phyloP scores from a whole-genome alignment of 2,113 vertebrate genomes.

The Bos javanicus region DNA sequence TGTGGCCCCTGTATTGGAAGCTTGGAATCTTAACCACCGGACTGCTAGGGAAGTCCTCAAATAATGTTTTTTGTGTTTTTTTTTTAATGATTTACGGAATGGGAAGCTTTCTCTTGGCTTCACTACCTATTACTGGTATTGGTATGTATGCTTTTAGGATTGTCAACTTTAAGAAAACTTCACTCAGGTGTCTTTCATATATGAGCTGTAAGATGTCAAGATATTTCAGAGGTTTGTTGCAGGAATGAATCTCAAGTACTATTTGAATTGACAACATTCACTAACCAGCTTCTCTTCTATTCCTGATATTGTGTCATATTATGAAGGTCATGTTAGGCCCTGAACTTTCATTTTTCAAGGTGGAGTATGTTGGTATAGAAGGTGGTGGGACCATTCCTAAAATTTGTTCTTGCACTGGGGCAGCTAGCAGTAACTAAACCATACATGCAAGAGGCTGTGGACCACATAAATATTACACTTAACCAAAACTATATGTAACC shows the following conservation, averaged over 20 bases:
- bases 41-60: not conserved
- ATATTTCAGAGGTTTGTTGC: not conserved
- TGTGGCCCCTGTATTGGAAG: not conserved
- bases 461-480: not conserved
- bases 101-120: not conserved
- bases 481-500: not conserved
- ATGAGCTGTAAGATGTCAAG: not conserved
- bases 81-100: not conserved
- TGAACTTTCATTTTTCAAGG: not conserved
- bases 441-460: not conserved
- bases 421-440: not conserved
- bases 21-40: not conserved
- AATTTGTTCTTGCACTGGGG: not conserved
- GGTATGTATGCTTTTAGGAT: not conserved
- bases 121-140: not conserved
- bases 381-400: not conserved
- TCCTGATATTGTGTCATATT: not conserved
- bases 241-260: not conserved
- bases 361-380: not conserved
- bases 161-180: not conserved
- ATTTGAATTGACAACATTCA: not conserved
- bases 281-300: not conserved
- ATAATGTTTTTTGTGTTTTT: not conserved
- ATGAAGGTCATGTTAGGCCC: not conserved
- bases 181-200: not conserved